Base-by-base conservation (phyloP, 1,140 invertebrate species). In the Capitella teleta region DNA sequence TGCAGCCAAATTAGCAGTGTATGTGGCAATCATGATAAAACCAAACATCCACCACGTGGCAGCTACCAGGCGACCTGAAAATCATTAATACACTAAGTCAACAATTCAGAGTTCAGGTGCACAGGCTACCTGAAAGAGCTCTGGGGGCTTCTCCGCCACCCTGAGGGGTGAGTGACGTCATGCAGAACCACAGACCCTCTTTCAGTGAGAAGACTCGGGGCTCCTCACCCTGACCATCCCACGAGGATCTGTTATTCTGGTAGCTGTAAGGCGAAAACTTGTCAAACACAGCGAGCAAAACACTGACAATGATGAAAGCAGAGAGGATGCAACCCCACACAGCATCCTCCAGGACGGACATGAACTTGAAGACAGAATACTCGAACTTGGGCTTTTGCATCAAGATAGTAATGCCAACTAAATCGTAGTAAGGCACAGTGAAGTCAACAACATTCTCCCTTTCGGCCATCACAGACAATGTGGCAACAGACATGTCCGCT, bases 41-140 rank as follows among this genome's bases (percentile, higher is more conserved):
- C 90, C 90, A 72, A 96, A 96, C 3, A 96, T 72, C 93, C 93
- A 97, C 92, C 92, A 96, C 0, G 90, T 94, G 1, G 90, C 92
- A 0, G 90, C 92, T 0, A 96, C 83, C 0, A 96, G 74, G 51
- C 90, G 77, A 0, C 91, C 92, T n/a, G n/a, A n/a, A n/a, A n/a
- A n/a, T n/a, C n/a, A n/a, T n/a, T n/a, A n/a, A n/a, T n/a, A n/a
- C n/a, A n/a, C n/a, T n/a, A 34, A 34, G 10, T 34, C 10, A 34
- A 34, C 32, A 34, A 12, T 34, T 34, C 32, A 12, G n/a, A 34
- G 32, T 12, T 12, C 10, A 12, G 32, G 32, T 34, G 32, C 32
- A n/a, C 0, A 96, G 74, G 51, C 90, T 77, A 0, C 91, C 92
- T n/a, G 36, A 49, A 24, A 42, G 48, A 49, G 74, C 65, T 23